A percentile compares a stretch with the other conserved stretches of the same genome.
phyloP scores from a whole-genome alignment of 2,888 invertebrate genomes.

The Platycheirus rosarum region DNA sequence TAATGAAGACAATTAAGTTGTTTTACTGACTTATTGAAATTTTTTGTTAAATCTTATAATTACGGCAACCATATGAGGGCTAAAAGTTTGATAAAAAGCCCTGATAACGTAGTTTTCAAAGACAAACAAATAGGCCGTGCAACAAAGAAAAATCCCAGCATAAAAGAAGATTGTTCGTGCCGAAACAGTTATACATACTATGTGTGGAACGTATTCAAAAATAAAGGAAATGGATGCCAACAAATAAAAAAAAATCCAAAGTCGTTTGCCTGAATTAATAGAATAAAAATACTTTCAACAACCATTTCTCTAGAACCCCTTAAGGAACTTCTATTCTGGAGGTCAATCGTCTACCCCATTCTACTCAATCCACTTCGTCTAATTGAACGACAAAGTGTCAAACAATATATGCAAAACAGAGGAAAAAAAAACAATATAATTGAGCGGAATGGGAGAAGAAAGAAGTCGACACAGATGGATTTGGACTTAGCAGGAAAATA shows the following conservation, averaged over 20 bases:
- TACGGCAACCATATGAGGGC: too few relatives aligned
- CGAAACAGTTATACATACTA: too few relatives aligned
- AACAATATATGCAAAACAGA: conserved; percentile 30
- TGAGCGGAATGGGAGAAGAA: conserved; percentile 63
- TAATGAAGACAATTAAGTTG: too few relatives aligned
- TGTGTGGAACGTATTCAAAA: neutral
- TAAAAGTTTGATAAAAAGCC: too few relatives aligned
- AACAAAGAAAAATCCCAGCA: too few relatives aligned
- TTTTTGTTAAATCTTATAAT: too few relatives aligned
- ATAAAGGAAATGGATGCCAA: neutral
- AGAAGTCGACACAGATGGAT: conserved; percentile 51
- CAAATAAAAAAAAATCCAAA: neutral
- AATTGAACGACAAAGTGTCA: conserved; percentile 66
- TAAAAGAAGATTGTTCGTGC: neutral
- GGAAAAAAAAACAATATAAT: conserved; percentile 24
- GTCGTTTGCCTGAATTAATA: neutral
- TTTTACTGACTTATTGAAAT: too few relatives aligned
- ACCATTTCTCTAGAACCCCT: conserved; percentile 28
- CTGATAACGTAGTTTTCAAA: too few relatives aligned
- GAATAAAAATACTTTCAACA: neutral
- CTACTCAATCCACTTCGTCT: conserved; percentile 47
- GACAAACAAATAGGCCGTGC: too few relatives aligned
- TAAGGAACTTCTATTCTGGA: too few relatives aligned
- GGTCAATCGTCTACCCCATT: conserved; percentile 55
- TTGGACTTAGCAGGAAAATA: conserved; percentile 25